A percentile compares a stretch with the other conserved stretches of the same genome.
Evolutionary conservation across 2,888 invertebrate genomes (phyloP).

Genomic region (Coenonympha glycerion): DNA sequence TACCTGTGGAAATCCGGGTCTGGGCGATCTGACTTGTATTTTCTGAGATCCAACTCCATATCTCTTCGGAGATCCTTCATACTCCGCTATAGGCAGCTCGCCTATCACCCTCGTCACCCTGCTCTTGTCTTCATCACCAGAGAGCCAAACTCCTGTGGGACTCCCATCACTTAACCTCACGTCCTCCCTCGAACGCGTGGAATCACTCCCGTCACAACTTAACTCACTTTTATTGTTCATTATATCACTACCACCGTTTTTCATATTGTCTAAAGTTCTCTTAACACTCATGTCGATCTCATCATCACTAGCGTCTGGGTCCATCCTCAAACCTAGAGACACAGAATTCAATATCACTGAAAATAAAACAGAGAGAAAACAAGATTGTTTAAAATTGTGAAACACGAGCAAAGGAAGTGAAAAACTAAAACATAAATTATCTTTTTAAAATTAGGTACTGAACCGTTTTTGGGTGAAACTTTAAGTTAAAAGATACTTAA

Average conservation of each 20-base stretch:
- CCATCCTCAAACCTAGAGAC: conserved; percentile 73
- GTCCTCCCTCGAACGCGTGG: conserved; percentile 54
- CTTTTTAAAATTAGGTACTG: too few relatives aligned
- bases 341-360: conserved; percentile 75
- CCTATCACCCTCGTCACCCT: conserved; percentile 83
- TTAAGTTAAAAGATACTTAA: too few relatives aligned
- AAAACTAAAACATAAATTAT: too few relatives aligned
- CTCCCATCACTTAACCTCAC: conserved; percentile 53
- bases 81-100: conserved; percentile 92
- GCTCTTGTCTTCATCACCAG: conserved; percentile 57
- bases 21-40: conserved; percentile 82
- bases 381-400: conserved; percentile 33
- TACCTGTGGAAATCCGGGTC: conserved; percentile 91
- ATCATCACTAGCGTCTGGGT: conserved; percentile 71
- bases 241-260: conserved; percentile 70
- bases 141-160: conserved; percentile 54
- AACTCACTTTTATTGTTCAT: conserved; percentile 68
- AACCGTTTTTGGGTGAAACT: too few relatives aligned
- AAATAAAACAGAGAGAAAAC: conserved; percentile 65
- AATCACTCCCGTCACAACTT: conserved; percentile 57
- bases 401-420: not conserved
- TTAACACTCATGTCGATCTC: conserved; percentile 70
- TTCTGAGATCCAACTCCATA: conserved; percentile 86
- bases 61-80: conserved; percentile 91
- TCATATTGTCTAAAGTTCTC: conserved; percentile 71